Evolutionary conservation across 2,888 invertebrate genomes (phyloP).

Genomic region (Eristalis intricaria): DNA sequence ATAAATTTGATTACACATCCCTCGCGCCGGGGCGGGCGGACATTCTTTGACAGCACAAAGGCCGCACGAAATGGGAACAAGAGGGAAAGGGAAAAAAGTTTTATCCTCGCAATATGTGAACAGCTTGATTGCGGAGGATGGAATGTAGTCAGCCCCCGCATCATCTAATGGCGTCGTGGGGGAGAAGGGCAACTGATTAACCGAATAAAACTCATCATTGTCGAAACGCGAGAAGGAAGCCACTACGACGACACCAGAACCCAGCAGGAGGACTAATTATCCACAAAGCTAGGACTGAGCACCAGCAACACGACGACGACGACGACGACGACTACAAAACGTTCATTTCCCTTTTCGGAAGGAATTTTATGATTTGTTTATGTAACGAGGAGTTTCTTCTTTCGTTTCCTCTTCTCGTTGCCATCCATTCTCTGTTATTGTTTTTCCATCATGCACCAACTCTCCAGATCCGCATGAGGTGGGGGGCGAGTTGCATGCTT

Average conservation of each 20-base stretch:
- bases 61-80: conserved; percentile 6
- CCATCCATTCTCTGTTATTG: conserved; percentile 63
- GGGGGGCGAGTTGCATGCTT: neutral
- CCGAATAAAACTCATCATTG: conserved; percentile 5
- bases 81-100: conserved; percentile 5
- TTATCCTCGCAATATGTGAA: conserved; percentile 35
- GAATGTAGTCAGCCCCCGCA: neutral
- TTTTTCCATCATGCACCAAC: conserved; percentile 54
- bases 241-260: conserved; percentile 20
- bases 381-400: conserved; percentile 52
- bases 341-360: conserved; percentile 68
- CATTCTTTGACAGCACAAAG: conserved; percentile 32
- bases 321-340: conserved; percentile 45
- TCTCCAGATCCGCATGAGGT: conserved; percentile 50
- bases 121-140: conserved; percentile 33
- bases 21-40: neutral
- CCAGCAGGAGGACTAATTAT: conserved; percentile 48
- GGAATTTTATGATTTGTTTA: conserved; percentile 72
- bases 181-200: conserved; percentile 35
- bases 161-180: conserved; percentile 16
- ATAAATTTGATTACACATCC: conserved; percentile 45
- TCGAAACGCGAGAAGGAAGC: conserved; percentile 10
- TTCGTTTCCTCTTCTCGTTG: conserved; percentile 36
- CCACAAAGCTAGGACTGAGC: conserved; percentile 21
- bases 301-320: conserved; percentile 5